A percentile compares a stretch with the other conserved stretches of the same genome.
phyloP scores from a whole-genome alignment of 1,140 invertebrate species.

The Drosophila cardini region DNA sequence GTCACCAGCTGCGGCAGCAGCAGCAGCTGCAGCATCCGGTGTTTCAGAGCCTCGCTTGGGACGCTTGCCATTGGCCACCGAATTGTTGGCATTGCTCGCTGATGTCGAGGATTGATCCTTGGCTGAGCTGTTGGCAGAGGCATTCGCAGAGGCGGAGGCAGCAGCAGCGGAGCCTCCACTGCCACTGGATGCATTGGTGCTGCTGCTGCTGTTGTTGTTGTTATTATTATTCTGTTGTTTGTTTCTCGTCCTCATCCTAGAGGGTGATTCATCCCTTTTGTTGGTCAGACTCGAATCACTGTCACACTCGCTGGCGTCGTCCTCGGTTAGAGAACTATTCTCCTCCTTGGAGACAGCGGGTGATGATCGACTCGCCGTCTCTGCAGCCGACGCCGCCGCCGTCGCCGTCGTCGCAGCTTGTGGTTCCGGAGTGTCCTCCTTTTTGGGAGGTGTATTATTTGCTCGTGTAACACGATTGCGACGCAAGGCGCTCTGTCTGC shows the following conservation, averaged over 20 bases:
- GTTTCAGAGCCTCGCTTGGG: constrained; percentile 91
- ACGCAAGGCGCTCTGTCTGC: constrained; percentile 94
- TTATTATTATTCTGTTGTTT: constrained; percentile 86
- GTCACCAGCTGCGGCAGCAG: constrained; percentile 68
- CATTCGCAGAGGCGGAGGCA: constrained; percentile 48
- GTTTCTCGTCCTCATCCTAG: constrained; percentile 94
- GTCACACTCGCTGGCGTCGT: constrained; percentile 96
- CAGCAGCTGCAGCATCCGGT: constrained; percentile 85
- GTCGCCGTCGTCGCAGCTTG: constrained; percentile 84
- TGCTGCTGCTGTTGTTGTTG: constrained; percentile 60
- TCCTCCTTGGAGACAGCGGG: constrained; percentile 88
- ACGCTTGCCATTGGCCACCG: constrained; percentile 87
- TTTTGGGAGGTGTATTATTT: constrained; percentile 85
- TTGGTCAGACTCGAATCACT: constrained; percentile 93
- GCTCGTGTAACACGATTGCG: constrained; percentile 93
- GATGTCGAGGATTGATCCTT: constrained; percentile 61
- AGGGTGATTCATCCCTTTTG: constrained; percentile 90
- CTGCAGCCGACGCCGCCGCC: constrained; percentile 81
- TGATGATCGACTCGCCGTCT: constrained; percentile 86
- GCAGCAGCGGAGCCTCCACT: constrained; percentile 46
- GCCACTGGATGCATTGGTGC: constrained; percentile 44
- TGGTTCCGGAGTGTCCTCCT: constrained; percentile 85
- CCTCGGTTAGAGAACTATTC: constrained; percentile 96
- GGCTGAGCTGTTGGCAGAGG: constrained; percentile 45
- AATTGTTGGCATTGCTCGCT: constrained; percentile 60